phyloP scores from a whole-genome alignment of 2,113 vertebrate genomes.

The Forbesichthys papilliferus region DNA sequence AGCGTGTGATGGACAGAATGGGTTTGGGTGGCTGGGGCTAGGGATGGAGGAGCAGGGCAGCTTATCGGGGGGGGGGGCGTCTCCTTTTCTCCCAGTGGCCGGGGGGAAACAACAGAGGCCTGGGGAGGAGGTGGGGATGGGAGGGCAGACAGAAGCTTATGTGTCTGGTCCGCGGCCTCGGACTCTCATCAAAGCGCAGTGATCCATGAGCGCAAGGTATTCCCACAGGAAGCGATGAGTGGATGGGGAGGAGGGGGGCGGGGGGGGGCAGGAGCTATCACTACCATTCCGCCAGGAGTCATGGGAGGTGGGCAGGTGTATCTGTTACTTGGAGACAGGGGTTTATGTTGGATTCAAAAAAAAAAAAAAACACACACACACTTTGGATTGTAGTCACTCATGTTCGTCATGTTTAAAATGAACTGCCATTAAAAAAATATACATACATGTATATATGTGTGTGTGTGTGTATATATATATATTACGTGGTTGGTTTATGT shows the following conservation, averaged over 20 bases:
- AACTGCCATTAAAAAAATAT: no score
- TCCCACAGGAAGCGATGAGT: constrained; percentile 16
- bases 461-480: background rate
- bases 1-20: constrained; percentile 12
- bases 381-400: no score
- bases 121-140: background rate
- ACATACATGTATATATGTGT: background rate
- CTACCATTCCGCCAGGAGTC: constrained; percentile 12
- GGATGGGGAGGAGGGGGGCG: background rate
- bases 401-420: no score
- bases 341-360: background rate
- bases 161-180: constrained; percentile 1
- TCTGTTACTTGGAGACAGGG: constrained; percentile 12
- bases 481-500: no score
- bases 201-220: constrained; percentile 19
- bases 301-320: constrained; percentile 13
- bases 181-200: constrained; percentile 13
- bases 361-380: no score
- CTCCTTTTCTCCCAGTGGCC: constrained; percentile 30
- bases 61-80: constrained; percentile 3
- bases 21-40: constrained; percentile 6
- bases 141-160: constrained; percentile 13
- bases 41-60: background rate
- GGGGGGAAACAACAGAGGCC: constrained; percentile 1
- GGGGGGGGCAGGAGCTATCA: background rate